Conservation (phyloP, 64 coral and sea anemone species). For the Catalaphyllia jardinei region DNA sequence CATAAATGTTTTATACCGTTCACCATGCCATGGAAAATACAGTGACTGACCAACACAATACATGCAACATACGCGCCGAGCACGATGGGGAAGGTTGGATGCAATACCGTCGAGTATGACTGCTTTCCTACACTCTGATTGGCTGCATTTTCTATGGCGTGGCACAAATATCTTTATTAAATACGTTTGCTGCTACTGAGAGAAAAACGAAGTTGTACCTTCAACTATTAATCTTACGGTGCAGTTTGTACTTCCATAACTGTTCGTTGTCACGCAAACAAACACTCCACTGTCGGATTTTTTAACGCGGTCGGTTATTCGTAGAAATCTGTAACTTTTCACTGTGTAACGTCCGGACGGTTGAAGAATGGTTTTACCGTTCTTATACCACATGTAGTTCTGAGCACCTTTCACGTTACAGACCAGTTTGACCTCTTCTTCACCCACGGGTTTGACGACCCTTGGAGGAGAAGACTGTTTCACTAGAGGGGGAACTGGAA, state of each 20-base stretch:
- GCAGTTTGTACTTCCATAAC: conserved; percentile 48
- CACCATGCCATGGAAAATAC: too few species aligned
- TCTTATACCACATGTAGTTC: conserved; percentile 73
- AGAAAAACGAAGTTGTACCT: conserved; percentile 40
- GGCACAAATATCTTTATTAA: too few species aligned
- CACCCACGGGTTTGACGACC: not conserved
- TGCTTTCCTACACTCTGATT: too few species aligned
- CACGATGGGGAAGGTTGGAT: too few species aligned
- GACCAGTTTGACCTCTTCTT: not conserved
- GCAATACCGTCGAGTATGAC: too few species aligned
- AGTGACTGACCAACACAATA: not conserved
- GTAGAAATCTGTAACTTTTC: conserved; percentile 28
- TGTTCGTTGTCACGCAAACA: conserved; percentile 58
- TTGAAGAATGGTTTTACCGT: conserved; percentile 3
- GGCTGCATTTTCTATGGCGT: too few species aligned
- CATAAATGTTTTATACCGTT: too few species aligned
- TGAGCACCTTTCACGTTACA: conserved; percentile 2
- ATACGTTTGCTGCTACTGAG: not conserved
- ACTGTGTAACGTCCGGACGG: conserved; percentile 38
- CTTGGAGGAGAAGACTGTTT: not conserved
- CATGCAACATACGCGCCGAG: not conserved
- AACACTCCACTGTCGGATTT: conserved; percentile 63
- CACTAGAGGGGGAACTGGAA: not conserved
- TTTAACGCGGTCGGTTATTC: conserved; percentile 35
- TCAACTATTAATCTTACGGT: conserved; percentile 56